Percentiles rank a stretch among this genome's conserved stretches.
Evolutionary conservation across 2,888 invertebrate genomes (phyloP).

Genomic region (Amiota communis): DNA sequence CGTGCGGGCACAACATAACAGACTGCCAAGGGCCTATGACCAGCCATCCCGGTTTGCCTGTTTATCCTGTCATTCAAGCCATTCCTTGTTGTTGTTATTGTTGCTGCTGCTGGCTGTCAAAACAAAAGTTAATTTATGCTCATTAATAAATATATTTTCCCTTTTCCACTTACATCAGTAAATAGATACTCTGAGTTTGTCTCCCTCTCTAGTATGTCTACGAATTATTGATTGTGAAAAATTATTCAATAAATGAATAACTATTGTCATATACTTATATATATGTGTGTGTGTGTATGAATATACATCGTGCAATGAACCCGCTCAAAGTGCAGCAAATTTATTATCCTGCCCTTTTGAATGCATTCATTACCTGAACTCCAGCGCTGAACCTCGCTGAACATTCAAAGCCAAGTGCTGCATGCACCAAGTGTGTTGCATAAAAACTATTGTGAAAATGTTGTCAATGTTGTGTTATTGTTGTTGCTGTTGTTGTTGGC

Average conservation of each 20-base stretch:
- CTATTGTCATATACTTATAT: too few relatives aligned
- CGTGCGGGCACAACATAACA: background rate
- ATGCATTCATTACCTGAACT: too few relatives aligned
- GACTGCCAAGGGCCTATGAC: too few relatives aligned
- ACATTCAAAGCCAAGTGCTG: too few relatives aligned
- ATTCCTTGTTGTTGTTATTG: background rate
- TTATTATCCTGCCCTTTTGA: too few relatives aligned
- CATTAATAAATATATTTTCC: constrained; percentile 65
- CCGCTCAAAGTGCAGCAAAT: too few relatives aligned
- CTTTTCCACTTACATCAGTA: constrained; percentile 51
- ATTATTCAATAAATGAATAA: constrained; percentile 27
- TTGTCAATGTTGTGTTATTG: too few relatives aligned
- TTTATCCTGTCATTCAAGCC: background rate
- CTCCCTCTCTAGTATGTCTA: background rate
- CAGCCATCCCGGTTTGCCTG: too few relatives aligned
- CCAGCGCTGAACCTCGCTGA: too few relatives aligned
- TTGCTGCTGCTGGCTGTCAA: constrained; percentile 48
- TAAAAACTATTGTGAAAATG: too few relatives aligned
- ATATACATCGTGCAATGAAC: constrained; percentile 11
- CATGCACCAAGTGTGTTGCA: too few relatives aligned
- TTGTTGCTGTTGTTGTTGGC: too few relatives aligned
- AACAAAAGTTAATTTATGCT: constrained; percentile 58
- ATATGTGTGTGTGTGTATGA: background rate
- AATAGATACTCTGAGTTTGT: constrained; percentile 1
- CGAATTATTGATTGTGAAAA: constrained; percentile 39